Conservation (phyloP, 2,113 vertebrate species). For the Antigone vipio region DNA sequence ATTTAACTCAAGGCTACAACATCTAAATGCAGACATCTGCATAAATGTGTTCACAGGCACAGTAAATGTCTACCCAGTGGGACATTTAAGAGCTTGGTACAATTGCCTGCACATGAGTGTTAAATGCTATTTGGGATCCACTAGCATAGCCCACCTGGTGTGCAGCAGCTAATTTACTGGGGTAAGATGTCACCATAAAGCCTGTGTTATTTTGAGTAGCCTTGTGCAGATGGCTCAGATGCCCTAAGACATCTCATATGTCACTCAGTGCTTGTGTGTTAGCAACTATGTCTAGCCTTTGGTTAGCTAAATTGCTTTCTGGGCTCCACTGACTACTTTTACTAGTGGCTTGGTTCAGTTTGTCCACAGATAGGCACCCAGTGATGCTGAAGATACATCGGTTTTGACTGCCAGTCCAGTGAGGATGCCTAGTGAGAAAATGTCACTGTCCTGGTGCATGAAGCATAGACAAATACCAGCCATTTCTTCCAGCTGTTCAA, state of each 20-base stretch:
- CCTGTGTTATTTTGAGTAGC: background rate
- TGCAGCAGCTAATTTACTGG: background rate
- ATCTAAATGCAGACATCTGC: background rate
- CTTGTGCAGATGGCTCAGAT: background rate
- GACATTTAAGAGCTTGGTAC: background rate
- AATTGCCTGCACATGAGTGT: background rate
- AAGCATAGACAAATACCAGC: background rate
- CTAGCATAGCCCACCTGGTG: background rate
- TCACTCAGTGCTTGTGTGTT: background rate
- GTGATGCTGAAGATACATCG: background rate
- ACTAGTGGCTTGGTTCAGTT: background rate
- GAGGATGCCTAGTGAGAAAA: background rate
- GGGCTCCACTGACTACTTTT: background rate
- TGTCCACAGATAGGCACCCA: background rate
- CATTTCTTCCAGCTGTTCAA: background rate
- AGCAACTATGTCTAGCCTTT: background rate
- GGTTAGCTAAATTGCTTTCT: background rate
- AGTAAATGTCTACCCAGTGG: background rate
- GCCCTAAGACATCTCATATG: background rate
- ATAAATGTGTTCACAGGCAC: background rate
- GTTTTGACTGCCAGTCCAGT: background rate
- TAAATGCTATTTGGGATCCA: background rate
- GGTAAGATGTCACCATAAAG: background rate
- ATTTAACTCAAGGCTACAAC: fast-evolving
- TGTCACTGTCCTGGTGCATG: background rate